Evolutionary conservation across 2,888 invertebrate species (phyloP).

Genomic region (Caenorhabditis uteleia): DNA sequence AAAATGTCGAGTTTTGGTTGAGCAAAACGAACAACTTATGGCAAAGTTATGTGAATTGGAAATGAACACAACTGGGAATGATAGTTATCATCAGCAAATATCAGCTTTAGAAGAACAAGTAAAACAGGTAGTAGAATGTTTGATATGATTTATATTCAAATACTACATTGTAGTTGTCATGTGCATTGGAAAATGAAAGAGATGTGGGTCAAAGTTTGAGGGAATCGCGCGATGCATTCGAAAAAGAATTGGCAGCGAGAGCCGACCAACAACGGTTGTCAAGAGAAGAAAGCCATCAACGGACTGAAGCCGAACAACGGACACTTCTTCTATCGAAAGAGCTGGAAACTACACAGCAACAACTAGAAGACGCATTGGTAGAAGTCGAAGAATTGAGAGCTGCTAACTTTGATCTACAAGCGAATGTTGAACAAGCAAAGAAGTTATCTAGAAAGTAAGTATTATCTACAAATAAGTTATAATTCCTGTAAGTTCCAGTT

Average conservation of each 20-base stretch:
- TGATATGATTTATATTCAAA: too few relatives aligned
- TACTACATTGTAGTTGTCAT: constrained; percentile 6
- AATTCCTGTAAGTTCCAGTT: constrained; percentile 6
- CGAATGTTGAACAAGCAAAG: constrained; percentile 24
- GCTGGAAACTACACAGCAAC: constrained; percentile 25
- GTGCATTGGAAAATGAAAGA: constrained; percentile 20
- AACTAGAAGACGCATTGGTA: constrained; percentile 21
- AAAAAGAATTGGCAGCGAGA: constrained; percentile 18
- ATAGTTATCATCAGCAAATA: constrained; percentile 15
- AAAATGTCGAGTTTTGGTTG: constrained; percentile 60
- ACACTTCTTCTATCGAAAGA: constrained; percentile 20
- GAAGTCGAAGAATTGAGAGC: constrained; percentile 37
- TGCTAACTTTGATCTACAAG: constrained; percentile 49
- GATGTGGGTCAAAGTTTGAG: constrained; percentile 18
- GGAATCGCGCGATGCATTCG: constrained; percentile 16
- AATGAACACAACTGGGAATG: constrained; percentile 25
- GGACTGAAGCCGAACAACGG: constrained; percentile 25
- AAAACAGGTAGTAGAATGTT: background rate
- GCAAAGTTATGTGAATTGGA: constrained; percentile 49
- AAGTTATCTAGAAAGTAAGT: constrained; percentile 11
- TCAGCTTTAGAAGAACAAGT: constrained; percentile 4
- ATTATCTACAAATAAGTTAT: background rate
- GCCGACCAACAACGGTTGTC: background rate
- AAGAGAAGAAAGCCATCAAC: constrained; percentile 14
- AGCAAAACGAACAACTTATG: constrained; percentile 61